A percentile compares a stretch with the other conserved stretches of the same genome.
Conservation (phyloP, 2,888 invertebrate genomes). For the Eupithecia tripunctaria region DNA sequence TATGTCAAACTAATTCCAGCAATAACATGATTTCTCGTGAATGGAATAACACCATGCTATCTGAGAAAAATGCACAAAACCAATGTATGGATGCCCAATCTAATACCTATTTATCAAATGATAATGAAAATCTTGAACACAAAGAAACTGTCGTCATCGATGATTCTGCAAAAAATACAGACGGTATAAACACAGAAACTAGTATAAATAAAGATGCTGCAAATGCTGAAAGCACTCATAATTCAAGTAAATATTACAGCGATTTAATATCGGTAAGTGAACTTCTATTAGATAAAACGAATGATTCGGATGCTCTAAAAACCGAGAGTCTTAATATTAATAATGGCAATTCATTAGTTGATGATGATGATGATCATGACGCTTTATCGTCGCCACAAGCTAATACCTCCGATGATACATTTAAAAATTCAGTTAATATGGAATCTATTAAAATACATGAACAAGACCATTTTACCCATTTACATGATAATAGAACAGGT, state of each 20-base stretch:
- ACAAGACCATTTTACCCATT: background rate
- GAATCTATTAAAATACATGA: background rate
- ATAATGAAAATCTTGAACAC: background rate
- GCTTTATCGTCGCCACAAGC: background rate
- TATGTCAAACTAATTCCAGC: background rate
- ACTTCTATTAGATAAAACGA: slow-evolving; percentile 18
- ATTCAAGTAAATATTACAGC: slow-evolving; percentile 28
- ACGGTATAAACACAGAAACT: background rate
- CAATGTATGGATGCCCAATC: background rate
- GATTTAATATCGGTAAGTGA: slow-evolving; percentile 27
- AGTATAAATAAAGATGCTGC: background rate
- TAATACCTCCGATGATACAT: background rate
- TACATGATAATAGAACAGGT: background rate
- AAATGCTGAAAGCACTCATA: slow-evolving; percentile 1
- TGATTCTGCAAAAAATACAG: slow-evolving; percentile 1
- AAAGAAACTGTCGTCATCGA: background rate
- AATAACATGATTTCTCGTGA: background rate
- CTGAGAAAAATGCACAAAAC: slow-evolving; percentile 9
- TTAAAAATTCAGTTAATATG: background rate
- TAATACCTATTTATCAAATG: background rate
- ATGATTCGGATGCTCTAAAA: background rate
- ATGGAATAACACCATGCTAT: background rate
- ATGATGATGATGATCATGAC: no score
- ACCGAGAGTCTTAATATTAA: background rate
- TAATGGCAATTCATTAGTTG: background rate